Evolutionary conservation across 1,140 invertebrate species (phyloP), one percentile per base, ranked within the genome.

Genomic region (Diachasma alloeum): DNA sequence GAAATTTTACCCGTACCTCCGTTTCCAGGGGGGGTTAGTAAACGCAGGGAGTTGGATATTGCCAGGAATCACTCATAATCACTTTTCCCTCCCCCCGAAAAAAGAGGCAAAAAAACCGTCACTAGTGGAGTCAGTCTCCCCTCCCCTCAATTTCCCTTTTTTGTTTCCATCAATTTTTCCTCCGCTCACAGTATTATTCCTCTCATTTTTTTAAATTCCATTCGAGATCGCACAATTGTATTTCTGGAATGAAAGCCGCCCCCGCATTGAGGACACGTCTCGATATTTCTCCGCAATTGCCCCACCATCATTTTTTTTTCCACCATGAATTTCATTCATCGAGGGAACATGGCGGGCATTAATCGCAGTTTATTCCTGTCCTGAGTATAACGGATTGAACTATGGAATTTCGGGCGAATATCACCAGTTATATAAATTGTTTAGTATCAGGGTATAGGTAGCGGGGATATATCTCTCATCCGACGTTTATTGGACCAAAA

Each of bases 51-150:
- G 48, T 53, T 87, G 85, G 85, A 89, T 90, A 89, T 89, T 89
- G 87, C 87, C 82, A 80, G 81, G 85, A 88, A 90, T 90, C 87
- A 90, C 83, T 89, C 86, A 90, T 89, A 88, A 88, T 88, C 86
- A 84, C 84, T 83, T 85, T 83, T 77, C 80, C 80, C 80, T 74
- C 37, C 24, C 0, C 5, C 36, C 48, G 13, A 44, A 48, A 31
- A 19, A 15, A 72, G 46, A 68, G 44, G 13, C 31, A 66, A 63
- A 74, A 66, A 26, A 71, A 76, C 10, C 42, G 19, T 42, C 36
- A 44, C 36, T 70, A 44, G n/a, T 70, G 4, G n/a, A 15, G 36
- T 59, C 39, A 36, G 9, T 72, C 76, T 72, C 76, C 46, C 46
- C 46, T 53, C 37, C 39, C 48, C 53, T 53, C n/a, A 72, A 72